Percentiles rank a stretch among this genome's conserved stretches.
phyloP scores from a whole-genome alignment of 2,888 invertebrate species.

The Lycia hirtaria region DNA sequence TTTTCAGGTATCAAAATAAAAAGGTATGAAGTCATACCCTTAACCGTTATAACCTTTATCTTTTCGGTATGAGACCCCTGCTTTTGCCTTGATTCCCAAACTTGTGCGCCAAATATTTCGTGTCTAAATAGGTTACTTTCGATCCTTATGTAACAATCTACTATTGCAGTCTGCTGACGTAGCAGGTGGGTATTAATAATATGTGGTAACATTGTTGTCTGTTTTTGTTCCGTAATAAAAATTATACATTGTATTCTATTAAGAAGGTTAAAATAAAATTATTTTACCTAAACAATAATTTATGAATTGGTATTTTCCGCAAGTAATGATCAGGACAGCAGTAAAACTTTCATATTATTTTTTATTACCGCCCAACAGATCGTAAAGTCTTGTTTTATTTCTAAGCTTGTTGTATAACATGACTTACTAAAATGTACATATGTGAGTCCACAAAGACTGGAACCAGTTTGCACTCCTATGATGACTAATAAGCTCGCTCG shows the following conservation, averaged over 20 bases:
- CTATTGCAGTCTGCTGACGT: no score
- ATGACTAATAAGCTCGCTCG: slow-evolving; percentile 40
- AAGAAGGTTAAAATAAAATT: background rate
- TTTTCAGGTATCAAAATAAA: no score
- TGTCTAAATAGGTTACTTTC: no score
- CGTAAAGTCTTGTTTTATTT: slow-evolving; percentile 5
- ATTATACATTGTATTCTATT: background rate
- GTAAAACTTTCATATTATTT: slow-evolving; percentile 13
- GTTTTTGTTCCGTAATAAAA: no score
- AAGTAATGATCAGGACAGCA: slow-evolving; percentile 6
- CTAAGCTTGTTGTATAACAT: slow-evolving; percentile 6
- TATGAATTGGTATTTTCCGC: slow-evolving; percentile 3
- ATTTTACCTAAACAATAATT: slow-evolving; percentile 1
- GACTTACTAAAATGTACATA: slow-evolving; percentile 5
- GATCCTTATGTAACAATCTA: no score
- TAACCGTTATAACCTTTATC: no score
- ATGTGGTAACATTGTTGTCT: no score
- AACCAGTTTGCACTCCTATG: slow-evolving; percentile 28
- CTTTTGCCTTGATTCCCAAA: no score
- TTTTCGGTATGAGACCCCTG: no score
- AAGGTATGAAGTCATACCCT: no score
- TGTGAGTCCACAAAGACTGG: background rate
- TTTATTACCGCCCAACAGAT: slow-evolving; percentile 5
- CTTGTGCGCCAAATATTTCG: no score
- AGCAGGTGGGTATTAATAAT: no score